phyloP scores from a whole-genome alignment of 1,140 invertebrate genomes.

The Dinoponera quadriceps region DNA sequence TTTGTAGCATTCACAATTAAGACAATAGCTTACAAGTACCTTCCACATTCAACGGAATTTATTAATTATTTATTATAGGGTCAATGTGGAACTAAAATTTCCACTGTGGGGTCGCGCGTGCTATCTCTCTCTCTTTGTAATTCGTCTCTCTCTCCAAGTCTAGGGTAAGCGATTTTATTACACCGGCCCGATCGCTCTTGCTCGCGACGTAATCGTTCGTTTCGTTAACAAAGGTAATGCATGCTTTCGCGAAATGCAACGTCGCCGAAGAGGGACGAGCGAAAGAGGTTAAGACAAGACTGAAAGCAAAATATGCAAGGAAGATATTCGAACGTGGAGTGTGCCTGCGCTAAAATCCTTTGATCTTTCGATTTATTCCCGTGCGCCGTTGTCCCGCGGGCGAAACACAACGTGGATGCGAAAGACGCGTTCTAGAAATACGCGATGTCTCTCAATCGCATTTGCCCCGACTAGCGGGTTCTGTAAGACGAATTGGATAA shows the following conservation, averaged over 20 bases:
- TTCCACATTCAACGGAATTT: too few species aligned
- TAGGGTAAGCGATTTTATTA: conserved; percentile 14
- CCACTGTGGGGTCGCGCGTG: too few species aligned
- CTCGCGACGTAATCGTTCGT: conserved; percentile 9
- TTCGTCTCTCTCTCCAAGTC: too few species aligned
- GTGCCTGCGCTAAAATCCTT: not conserved
- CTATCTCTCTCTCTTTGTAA: too few species aligned
- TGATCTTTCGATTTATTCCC: conserved; percentile 39
- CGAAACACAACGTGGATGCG: not conserved
- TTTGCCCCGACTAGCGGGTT: not conserved
- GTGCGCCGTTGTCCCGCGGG: not conserved
- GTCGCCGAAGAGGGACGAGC: not conserved
- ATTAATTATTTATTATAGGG: too few species aligned
- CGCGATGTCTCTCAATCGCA: conserved; percentile 7
- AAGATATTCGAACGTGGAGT: not conserved
- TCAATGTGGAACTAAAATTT: too few species aligned
- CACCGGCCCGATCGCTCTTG: not conserved
- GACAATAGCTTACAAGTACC: too few species aligned
- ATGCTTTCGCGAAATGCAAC: not conserved
- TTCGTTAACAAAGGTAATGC: not conserved
- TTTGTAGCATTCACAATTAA: too few species aligned
- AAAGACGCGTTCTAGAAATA: not conserved
- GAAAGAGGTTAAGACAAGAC: not conserved
- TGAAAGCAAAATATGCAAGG: conserved; percentile 15
- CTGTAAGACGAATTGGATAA: not conserved